These are phyloP conservation scores for Ernsta delagoae DNA, from an alignment of 2,888 invertebrate species.

Conservation along the genomic window DNA sequence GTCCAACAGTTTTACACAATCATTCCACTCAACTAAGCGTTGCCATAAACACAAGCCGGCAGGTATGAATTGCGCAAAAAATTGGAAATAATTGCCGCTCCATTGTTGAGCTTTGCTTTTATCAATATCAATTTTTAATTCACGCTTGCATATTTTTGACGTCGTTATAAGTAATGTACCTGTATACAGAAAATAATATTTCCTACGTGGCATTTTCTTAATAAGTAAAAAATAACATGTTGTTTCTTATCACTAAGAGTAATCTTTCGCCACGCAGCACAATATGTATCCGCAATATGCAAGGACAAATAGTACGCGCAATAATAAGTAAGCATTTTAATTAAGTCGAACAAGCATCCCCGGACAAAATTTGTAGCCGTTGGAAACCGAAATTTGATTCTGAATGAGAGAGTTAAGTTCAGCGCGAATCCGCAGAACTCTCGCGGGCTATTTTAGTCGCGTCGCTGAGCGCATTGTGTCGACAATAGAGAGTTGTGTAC, in stretches of 20 bases:
- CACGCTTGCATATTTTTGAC: slow-evolving; percentile 31
- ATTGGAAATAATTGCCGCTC: slow-evolving; percentile 79
- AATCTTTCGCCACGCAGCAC: too few species aligned
- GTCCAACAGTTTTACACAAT: slow-evolving; percentile 84
- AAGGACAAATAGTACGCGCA: too few species aligned
- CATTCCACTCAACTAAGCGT: slow-evolving; percentile 85
- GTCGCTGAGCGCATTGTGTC: slow-evolving; percentile 16
- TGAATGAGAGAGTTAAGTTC: slow-evolving; percentile 33
- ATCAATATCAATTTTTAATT: slow-evolving; percentile 62
- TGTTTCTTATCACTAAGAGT: too few species aligned
- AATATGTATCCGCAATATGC: too few species aligned
- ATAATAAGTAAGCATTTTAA: background rate
- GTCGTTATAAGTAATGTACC: too few species aligned
- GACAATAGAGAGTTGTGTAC: slow-evolving; percentile 12
- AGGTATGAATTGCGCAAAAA: slow-evolving; percentile 82
- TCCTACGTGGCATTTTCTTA: background rate
- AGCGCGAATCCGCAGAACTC: slow-evolving; percentile 52
- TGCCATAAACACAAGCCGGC: slow-evolving; percentile 81
- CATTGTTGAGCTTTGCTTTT: slow-evolving; percentile 63
- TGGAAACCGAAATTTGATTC: slow-evolving; percentile 6
- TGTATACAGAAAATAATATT: background rate
- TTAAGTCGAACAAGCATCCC: background rate
- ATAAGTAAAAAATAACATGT: too few species aligned
- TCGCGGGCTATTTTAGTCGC: slow-evolving; percentile 53
- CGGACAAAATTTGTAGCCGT: background rate